A percentile compares a stretch with the other conserved stretches of the same genome.
Evolutionary conservation across 2,113 vertebrate species (phyloP).

Genomic region (Calcarius ornatus): DNA sequence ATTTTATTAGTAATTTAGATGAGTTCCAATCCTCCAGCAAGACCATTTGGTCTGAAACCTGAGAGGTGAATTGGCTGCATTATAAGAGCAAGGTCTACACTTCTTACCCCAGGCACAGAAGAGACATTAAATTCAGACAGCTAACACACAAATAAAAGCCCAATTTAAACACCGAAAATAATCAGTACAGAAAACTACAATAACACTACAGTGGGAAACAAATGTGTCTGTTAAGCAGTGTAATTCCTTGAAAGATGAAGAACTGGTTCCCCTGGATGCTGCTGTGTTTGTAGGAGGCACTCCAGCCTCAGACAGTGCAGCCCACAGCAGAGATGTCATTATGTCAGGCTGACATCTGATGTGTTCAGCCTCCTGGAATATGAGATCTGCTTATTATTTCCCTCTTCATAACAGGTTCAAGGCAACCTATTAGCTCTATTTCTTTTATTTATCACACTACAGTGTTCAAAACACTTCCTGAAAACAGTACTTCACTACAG

Average conservation of each 20-base stretch:
- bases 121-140: neutral
- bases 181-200: neutral
- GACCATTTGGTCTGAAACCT: neutral
- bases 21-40: neutral
- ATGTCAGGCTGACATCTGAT: neutral
- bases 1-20: neutral
- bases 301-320: neutral
- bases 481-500: neutral
- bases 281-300: neutral
- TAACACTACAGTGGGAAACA: neutral
- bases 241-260: neutral
- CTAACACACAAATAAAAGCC: neutral
- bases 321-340: neutral
- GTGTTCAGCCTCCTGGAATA: neutral
- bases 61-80: neutral
- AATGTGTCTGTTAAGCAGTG: neutral
- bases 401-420: neutral
- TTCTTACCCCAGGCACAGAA: neutral
- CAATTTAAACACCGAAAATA: neutral
- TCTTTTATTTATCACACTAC: neutral
- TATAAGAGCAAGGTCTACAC: neutral
- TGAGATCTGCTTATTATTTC: neutral
- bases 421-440: neutral
- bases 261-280: accelerated
- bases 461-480: neutral